A percentile compares a stretch with the other conserved stretches of the same genome.
Conservation (phyloP, 1,140 invertebrate genomes). For the Andricus grossulariae region DNA sequence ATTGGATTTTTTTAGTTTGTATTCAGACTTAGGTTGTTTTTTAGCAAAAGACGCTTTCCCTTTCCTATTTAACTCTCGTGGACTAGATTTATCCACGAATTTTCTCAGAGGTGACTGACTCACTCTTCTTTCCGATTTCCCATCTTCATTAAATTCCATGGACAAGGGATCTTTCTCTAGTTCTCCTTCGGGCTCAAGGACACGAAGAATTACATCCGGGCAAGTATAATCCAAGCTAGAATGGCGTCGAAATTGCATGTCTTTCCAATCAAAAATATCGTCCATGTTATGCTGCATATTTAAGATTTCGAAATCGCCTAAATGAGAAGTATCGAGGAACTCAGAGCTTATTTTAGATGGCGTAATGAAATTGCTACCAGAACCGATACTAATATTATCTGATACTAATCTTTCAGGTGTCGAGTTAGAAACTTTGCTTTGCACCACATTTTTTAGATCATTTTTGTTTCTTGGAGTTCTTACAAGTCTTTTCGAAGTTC, state of each 20-base stretch:
- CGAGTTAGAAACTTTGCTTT: not conserved
- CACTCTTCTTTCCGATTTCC: not conserved
- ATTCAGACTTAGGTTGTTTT: not conserved
- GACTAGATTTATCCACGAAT: no score
- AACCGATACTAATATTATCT: not conserved
- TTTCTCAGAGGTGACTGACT: no score
- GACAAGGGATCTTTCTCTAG: not conserved
- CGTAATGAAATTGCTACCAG: not conserved
- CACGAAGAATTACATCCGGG: not conserved
- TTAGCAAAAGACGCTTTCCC: no score
- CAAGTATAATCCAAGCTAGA: not conserved
- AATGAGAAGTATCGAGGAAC: not conserved
- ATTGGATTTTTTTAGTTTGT: not conserved
- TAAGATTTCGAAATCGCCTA: not conserved
- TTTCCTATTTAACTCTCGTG: no score
- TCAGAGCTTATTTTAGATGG: conserved; percentile 8
- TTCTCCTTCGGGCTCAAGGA: not conserved
- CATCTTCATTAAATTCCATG: not conserved
- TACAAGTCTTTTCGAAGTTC: not conserved
- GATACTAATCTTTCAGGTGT: not conserved
- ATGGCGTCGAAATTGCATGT: not conserved
- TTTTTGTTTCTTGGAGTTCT: not conserved
- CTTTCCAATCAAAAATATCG: not conserved
- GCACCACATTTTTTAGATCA: not conserved
- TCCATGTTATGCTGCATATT: not conserved